Conservation (phyloP, 2,888 invertebrate genomes). For the Ischnura elegans region DNA sequence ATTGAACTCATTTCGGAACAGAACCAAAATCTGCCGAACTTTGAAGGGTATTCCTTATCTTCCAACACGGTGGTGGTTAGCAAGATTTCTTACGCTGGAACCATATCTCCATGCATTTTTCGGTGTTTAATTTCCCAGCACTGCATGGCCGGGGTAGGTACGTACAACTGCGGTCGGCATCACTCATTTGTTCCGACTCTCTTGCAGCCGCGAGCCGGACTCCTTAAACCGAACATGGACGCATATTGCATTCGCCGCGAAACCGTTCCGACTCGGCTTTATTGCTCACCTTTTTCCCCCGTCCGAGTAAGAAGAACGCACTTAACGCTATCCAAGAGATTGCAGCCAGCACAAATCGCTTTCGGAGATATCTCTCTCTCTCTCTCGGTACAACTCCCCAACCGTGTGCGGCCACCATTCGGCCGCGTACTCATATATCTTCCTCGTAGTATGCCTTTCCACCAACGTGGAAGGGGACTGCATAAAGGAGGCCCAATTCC, state of each 20-base stretch:
- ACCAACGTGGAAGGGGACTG: no score
- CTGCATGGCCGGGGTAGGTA: neutral
- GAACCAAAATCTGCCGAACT: no score
- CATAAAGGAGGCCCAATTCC: no score
- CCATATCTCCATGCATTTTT: no score
- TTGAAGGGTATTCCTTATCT: no score
- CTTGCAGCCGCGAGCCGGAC: neutral
- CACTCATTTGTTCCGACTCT: neutral
- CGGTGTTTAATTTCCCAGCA: neutral
- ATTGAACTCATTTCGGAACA: no score
- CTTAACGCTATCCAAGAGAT: slow-evolving; percentile 19
- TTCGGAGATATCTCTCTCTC: neutral
- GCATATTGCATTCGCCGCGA: neutral
- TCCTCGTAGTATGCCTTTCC: neutral
- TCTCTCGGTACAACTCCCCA: no score
- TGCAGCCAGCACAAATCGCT: slow-evolving; percentile 23
- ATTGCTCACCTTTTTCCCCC: slow-evolving; percentile 28
- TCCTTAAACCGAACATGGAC: slow-evolving; percentile 20
- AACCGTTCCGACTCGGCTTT: neutral
- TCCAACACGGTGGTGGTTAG: no score
- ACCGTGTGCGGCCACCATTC: neutral
- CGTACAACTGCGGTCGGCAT: neutral
- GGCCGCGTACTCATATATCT: neutral
- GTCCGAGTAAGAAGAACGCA: slow-evolving; percentile 29
- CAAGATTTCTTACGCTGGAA: no score